phyloP scores from a whole-genome alignment of 2,797 vertebrate genomes.

The Rhinella marina region DNA sequence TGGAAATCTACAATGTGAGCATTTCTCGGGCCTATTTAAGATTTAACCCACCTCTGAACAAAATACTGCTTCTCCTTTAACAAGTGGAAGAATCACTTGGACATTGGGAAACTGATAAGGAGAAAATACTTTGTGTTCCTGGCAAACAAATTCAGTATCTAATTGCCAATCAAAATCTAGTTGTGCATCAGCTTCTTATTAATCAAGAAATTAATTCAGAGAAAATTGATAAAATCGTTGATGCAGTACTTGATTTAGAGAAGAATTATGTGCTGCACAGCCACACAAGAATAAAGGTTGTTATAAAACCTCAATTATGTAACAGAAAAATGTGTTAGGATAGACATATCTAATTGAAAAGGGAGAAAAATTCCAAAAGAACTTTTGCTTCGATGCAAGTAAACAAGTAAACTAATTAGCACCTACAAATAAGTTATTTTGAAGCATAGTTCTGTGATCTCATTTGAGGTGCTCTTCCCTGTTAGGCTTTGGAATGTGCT shows the following conservation, averaged over 20 bases:
- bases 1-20: background rate
- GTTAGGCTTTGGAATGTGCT: background rate
- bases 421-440: background rate
- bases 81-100: background rate
- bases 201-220: slow-evolving; percentile 47
- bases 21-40: background rate
- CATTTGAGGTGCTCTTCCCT: background rate
- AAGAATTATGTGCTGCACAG: slow-evolving; percentile 15
- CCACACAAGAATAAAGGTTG: slow-evolving; percentile 30
- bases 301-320: slow-evolving; percentile 25
- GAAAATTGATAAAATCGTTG: slow-evolving; percentile 45
- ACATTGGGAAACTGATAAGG: slow-evolving; percentile 5
- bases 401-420: slow-evolving; percentile 7
- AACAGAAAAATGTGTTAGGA: slow-evolving; percentile 40
- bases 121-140: background rate
- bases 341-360: slow-evolving; percentile 5
- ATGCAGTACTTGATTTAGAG: slow-evolving; percentile 43
- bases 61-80: background rate
- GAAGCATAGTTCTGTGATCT: background rate
- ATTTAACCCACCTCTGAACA: background rate
- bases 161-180: slow-evolving; percentile 50
- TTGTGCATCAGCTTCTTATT: slow-evolving; percentile 49
- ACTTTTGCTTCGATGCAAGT: background rate
- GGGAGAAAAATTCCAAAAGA: background rate
- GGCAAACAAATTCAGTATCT: slow-evolving; percentile 14